A percentile compares a stretch with the other conserved stretches of the same genome.
Conservation (phyloP, 2,888 invertebrate genomes). For the Stenolophus ochropezus region DNA sequence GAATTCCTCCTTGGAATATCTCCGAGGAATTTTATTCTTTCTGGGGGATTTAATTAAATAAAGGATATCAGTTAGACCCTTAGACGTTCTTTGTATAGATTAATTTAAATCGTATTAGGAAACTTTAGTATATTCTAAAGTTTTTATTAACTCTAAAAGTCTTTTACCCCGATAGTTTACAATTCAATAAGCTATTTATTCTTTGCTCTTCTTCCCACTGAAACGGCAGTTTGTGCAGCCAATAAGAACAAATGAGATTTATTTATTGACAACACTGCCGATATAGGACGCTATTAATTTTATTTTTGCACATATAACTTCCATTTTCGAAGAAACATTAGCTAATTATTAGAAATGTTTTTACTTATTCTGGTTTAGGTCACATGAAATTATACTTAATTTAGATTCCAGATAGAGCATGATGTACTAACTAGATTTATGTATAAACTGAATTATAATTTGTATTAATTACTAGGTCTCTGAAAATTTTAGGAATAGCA, state of each 20-base stretch:
- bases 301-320: neutral
- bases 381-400: no score
- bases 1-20: neutral
- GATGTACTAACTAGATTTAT: no score
- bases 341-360: no score
- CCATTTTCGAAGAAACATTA: no score
- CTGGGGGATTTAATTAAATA: conserved; percentile 10
- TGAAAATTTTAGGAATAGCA: no score
- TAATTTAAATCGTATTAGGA: conserved; percentile 18
- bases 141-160: conserved; percentile 25
- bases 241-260: neutral
- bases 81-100: neutral
- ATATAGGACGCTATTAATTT: neutral
- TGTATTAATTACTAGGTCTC: no score
- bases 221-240: neutral
- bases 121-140: conserved; percentile 10
- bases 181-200: neutral
- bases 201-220: neutral
- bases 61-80: neutral
- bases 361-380: no score
- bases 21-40: neutral
- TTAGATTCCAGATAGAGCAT: no score
- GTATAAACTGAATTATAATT: no score
- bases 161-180: conserved; percentile 2
- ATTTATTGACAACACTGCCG: neutral